Evolutionary conservation across 2,888 invertebrate species (phyloP).

Genomic region (Megamerina dolium): DNA sequence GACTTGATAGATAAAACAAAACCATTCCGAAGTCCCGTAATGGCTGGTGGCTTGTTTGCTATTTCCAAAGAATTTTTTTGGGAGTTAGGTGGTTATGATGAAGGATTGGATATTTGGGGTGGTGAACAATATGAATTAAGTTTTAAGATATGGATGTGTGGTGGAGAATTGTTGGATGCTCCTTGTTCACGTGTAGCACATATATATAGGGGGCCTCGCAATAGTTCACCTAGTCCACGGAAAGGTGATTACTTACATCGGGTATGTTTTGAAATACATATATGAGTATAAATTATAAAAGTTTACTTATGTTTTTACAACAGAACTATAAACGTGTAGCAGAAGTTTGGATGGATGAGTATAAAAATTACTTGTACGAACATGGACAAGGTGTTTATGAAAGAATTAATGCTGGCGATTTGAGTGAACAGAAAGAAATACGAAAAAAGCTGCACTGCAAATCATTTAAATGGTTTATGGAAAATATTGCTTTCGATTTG

Average conservation of each 20-base stretch:
- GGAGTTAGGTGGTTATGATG: slow-evolving; percentile 93
- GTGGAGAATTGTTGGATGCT: slow-evolving; percentile 86
- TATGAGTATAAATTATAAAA: background rate
- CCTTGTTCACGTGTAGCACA: slow-evolving; percentile 92
- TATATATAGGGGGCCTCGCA: slow-evolving; percentile 69
- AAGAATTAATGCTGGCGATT: slow-evolving; percentile 71
- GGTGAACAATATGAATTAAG: slow-evolving; percentile 97
- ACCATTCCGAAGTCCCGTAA: slow-evolving; percentile 74
- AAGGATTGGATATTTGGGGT: slow-evolving; percentile 93
- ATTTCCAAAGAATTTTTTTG: slow-evolving; percentile 89
- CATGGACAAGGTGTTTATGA: slow-evolving; percentile 70
- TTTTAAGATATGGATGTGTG: slow-evolving; percentile 97
- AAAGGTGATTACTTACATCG: slow-evolving; percentile 77
- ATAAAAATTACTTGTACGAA: slow-evolving; percentile 78
- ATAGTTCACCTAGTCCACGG: slow-evolving; percentile 87
- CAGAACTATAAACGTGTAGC: slow-evolving; percentile 90
- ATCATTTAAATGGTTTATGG: slow-evolving; percentile 94
- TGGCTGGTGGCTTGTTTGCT: slow-evolving; percentile 97
- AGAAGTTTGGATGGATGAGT: slow-evolving; percentile 99
- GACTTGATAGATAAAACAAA: slow-evolving; percentile 40
- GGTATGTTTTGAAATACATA: slow-evolving; percentile 20
- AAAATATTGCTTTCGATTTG: slow-evolving; percentile 86
- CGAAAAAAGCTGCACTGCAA: slow-evolving; percentile 75
- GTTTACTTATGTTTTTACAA: background rate
- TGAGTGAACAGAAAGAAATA: slow-evolving; percentile 70